These are phyloP conservation scores for Diglossa cyanea DNA, from an alignment of 2,797 vertebrate species.

Conservation along the genomic window DNA sequence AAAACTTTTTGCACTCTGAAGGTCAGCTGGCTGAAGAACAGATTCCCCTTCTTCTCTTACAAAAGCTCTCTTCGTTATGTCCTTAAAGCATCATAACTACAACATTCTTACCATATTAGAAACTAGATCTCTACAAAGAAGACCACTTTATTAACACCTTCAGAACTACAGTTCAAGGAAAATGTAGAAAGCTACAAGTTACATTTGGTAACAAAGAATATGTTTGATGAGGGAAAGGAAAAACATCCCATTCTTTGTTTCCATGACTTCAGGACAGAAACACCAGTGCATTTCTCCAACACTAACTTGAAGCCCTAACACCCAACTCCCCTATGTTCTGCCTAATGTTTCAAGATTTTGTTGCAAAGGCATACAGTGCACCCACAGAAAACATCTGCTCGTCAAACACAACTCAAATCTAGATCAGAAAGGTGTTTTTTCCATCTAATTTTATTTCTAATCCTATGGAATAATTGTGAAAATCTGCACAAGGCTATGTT, in stretches of 20 bases:
- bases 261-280: not conserved
- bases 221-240: not conserved
- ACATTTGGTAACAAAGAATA: not conserved
- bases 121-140: not conserved
- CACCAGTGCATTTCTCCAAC: not conserved
- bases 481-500: not conserved
- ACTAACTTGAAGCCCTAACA: not conserved
- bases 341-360: not conserved
- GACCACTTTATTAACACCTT: not conserved
- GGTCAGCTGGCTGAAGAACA: not conserved
- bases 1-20: not conserved
- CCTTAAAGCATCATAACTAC: not conserved
- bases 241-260: not conserved
- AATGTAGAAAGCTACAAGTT: not conserved
- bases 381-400: not conserved
- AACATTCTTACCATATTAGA: not conserved
- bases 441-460: not conserved
- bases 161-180: not conserved
- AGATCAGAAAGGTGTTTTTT: not conserved
- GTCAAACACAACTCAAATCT: not conserved
- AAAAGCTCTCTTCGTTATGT: not conserved
- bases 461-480: not conserved
- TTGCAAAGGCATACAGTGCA: fast-evolving
- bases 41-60: not conserved
- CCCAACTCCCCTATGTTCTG: not conserved